Conservation (phyloP, 2,888 invertebrate species). For the Melieria crassipennis region DNA sequence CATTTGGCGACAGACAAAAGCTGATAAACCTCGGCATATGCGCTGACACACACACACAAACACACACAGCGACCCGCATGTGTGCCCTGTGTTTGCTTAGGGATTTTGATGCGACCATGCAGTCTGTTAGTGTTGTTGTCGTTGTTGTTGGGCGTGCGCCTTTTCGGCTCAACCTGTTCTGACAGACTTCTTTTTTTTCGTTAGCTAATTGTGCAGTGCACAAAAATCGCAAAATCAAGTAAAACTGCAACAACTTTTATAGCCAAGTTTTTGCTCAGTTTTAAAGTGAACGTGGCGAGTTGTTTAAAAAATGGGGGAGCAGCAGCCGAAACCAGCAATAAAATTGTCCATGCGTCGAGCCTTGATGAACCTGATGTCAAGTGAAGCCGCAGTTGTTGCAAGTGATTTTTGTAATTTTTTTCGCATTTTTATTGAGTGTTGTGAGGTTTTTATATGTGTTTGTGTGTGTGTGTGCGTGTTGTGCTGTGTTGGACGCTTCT, state of each 20-base stretch:
- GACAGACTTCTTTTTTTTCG: too few species aligned
- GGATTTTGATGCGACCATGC: too few species aligned
- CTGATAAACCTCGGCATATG: neutral
- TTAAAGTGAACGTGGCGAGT: too few species aligned
- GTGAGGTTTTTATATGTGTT: neutral
- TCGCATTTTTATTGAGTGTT: slow-evolving; percentile 22
- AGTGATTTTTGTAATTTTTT: slow-evolving; percentile 16
- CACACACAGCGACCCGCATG: neutral
- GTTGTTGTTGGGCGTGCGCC: too few species aligned
- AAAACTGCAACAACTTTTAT: neutral
- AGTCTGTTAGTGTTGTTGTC: too few species aligned
- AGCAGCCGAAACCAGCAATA: neutral
- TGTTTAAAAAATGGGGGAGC: neutral
- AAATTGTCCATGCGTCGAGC: too few species aligned
- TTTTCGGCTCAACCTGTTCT: too few species aligned
- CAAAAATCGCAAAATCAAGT: neutral
- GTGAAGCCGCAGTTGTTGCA: slow-evolving; percentile 28
- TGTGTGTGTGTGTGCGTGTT: neutral
- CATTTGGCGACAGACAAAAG: neutral
- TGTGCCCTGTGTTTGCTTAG: neutral
- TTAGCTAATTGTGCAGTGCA: neutral
- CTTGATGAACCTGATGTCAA: slow-evolving; percentile 32
- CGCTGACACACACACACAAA: neutral
- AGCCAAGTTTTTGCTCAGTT: neutral
- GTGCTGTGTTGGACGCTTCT: neutral